Evolutionary conservation across 2,113 vertebrate genomes (phyloP).

Genomic region (Lucifuga dentata): DNA sequence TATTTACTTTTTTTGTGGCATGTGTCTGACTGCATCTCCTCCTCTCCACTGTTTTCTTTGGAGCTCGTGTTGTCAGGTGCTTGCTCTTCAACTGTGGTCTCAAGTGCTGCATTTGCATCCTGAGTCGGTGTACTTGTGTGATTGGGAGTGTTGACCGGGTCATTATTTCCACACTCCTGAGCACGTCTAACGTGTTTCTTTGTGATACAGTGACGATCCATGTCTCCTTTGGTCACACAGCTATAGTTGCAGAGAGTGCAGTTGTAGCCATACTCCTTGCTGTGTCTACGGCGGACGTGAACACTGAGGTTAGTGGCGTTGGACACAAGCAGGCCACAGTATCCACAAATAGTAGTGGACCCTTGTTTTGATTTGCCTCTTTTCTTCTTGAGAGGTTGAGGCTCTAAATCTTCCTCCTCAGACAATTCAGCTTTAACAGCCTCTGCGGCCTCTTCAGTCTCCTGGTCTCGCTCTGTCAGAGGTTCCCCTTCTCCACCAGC

Average conservation of each 20-base stretch:
- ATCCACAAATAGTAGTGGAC: slow-evolving; percentile 86
- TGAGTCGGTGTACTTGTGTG: slow-evolving; percentile 22
- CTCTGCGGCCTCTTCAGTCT: slow-evolving; percentile 44
- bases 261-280: slow-evolving; percentile 94
- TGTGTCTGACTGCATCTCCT: slow-evolving; percentile 53
- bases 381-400: slow-evolving; percentile 78
- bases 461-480: slow-evolving; percentile 16
- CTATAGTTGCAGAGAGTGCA: slow-evolving; percentile 96
- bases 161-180: slow-evolving; percentile 80
- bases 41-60: slow-evolving; percentile 40
- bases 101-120: slow-evolving; percentile 19
- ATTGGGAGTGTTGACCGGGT: slow-evolving; percentile 43
- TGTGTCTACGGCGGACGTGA: slow-evolving; percentile 96
- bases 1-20: slow-evolving; percentile 66
- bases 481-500: background rate
- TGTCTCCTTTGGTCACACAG: slow-evolving; percentile 98
- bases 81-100: slow-evolving; percentile 29
- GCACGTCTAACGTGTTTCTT: slow-evolving; percentile 93
- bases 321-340: slow-evolving; percentile 95
- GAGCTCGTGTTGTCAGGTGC: slow-evolving; percentile 46
- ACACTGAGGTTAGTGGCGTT: slow-evolving; percentile 95
- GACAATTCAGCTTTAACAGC: slow-evolving; percentile 16
- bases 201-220: slow-evolving; percentile 97
- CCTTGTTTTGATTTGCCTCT: slow-evolving; percentile 87
- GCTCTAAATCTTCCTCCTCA: slow-evolving; percentile 59